These are phyloP conservation scores for Hylaeus anthracinus DNA, from an alignment of 1,140 invertebrate species.

Conservation along the genomic window DNA sequence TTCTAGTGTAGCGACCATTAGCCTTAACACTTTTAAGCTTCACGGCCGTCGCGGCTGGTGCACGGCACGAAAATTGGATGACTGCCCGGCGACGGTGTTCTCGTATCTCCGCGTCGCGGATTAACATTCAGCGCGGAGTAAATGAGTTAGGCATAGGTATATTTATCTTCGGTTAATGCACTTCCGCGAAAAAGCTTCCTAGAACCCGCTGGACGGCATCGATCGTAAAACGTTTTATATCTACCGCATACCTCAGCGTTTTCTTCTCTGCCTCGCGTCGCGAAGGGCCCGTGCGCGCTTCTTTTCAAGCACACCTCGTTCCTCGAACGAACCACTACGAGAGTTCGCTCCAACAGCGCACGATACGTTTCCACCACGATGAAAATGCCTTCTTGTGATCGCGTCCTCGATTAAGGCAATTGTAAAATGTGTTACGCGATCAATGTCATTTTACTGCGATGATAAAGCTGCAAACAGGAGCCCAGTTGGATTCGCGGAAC, in stretches of 20 bases:
- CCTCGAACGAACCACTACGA: not conserved
- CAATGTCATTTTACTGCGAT: not conserved
- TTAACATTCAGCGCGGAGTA: slow-evolving; percentile 42
- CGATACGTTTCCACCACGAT: not conserved
- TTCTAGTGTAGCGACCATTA: slow-evolving; percentile 39
- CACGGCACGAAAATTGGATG: slow-evolving; percentile 54
- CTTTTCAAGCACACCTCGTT: not conserved
- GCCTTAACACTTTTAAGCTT: slow-evolving; percentile 55
- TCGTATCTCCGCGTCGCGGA: slow-evolving; percentile 12
- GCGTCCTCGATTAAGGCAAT: not conserved
- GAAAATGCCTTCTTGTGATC: slow-evolving; percentile 21
- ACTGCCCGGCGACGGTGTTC: slow-evolving; percentile 50
- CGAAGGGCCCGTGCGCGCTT: not conserved
- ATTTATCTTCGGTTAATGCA: slow-evolving; percentile 37
- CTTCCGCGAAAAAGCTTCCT: slow-evolving; percentile 35
- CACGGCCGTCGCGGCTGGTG: slow-evolving; percentile 33
- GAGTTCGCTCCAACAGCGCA: not conserved
- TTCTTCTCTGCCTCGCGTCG: not conserved
- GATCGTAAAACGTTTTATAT: slow-evolving; percentile 29
- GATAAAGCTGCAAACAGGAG: not conserved
- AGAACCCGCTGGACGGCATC: not conserved
- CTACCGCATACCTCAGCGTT: slow-evolving; percentile 1
- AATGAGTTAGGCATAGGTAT: slow-evolving; percentile 30
- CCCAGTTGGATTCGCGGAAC: not conserved
- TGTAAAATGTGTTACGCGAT: slow-evolving; percentile 5